These are phyloP conservation scores for Epsilonema sp. DNA, from an alignment of 2,888 invertebrate species.

Conservation along the genomic window DNA sequence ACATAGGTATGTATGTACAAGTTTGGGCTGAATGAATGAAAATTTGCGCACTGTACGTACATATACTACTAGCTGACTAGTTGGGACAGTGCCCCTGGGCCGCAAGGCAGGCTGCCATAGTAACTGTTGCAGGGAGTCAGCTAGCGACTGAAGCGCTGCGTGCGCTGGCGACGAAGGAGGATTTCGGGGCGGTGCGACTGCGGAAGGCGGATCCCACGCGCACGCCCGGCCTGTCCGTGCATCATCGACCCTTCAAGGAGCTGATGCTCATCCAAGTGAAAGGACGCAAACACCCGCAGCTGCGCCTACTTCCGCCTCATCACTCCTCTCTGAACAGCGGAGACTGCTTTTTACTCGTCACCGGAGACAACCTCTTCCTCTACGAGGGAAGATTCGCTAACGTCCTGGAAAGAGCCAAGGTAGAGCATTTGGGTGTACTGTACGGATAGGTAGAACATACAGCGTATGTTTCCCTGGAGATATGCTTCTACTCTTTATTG, in stretches of 20 bases:
- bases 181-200: conserved; percentile 60
- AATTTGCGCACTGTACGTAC: too few relatives aligned
- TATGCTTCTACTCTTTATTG: too few relatives aligned
- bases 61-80: too few relatives aligned
- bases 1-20: too few relatives aligned
- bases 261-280: conserved; percentile 44
- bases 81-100: too few relatives aligned
- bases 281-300: conserved; percentile 69
- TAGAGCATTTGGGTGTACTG: conserved; percentile 13
- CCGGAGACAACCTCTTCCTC: conserved; percentile 40
- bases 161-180: conserved; percentile 70
- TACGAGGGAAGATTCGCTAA: conserved; percentile 59
- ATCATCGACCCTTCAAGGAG: conserved; percentile 45
- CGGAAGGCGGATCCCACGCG: conserved; percentile 45
- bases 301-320: conserved; percentile 59
- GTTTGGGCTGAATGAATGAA: too few relatives aligned
- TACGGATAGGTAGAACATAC: too few relatives aligned
- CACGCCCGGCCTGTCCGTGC: conserved; percentile 19
- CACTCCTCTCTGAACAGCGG: conserved; percentile 62
- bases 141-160: conserved; percentile 73
- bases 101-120: too few relatives aligned
- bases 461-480: too few relatives aligned
- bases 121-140: too few relatives aligned
- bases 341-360: conserved; percentile 66
- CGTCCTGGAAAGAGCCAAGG: conserved; percentile 69